Base-by-base conservation (phyloP, 1,140 invertebrate genomes). In the Drosophila bifasciata region DNA sequence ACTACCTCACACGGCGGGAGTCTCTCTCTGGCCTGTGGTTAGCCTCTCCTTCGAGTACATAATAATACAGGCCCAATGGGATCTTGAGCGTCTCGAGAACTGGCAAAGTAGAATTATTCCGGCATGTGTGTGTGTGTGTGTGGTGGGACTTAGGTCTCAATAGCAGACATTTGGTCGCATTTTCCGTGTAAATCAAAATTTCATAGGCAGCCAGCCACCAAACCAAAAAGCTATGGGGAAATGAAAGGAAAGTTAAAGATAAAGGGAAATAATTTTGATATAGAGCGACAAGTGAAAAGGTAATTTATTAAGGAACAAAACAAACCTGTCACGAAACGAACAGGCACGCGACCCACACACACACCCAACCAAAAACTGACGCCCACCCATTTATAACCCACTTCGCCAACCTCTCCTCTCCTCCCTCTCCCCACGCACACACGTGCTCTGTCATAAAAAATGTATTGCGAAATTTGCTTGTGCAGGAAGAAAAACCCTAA, bases 271-370 rank as follows among this genome's bases (percentile, higher is more conserved):
- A 69, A 84, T 76, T 57, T 77, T 68, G n/a, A 66, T 57, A 48
- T 44, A 49, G 60, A 74, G 61, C 68, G 83, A 86, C 77, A 86
- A 81, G 77, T 81, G 83, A 76, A 66, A 81, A 81, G 59, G 69
- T 86, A 86, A 85, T 85, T 85, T 74, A 86, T 85, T 61, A 73
- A 40, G 43, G 3, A 58, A 66, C 25, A 71, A 64, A 71, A 69
- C 51, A 79, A 63, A 52, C 51, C 36, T 46, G 57, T 32, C 45
- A 52, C 23, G 28, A 59, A 25, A 7, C 39, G 67, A 60, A 56
- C 40, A 43, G 66, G 53, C 80, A 73, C 80, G 76, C 81, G 77
- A 84, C 40, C 40, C 46, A 70, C 19, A n/a, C 21, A 0, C n/a
- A 5, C 9, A n/a, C 11, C 19, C 49, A 40, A 53, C 41, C 25